phyloP scores from a whole-genome alignment of 2,113 vertebrate species.

The Romanogobio albipinnatus region DNA sequence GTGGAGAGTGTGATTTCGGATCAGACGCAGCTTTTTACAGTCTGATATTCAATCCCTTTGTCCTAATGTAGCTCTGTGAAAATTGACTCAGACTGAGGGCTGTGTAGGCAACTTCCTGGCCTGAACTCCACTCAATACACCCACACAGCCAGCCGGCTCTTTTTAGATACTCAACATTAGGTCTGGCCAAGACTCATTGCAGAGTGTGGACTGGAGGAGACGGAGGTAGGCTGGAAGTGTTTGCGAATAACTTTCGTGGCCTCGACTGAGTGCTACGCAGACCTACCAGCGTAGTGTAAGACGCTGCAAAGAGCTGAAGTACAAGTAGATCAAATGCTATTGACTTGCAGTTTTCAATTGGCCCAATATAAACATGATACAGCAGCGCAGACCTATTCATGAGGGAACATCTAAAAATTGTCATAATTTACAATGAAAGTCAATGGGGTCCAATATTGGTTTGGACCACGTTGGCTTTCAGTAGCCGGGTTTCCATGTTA shows the following conservation, averaged over 20 bases:
- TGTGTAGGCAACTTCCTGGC: conserved; percentile 72
- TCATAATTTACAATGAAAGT: not conserved
- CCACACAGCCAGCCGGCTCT: conserved; percentile 52
- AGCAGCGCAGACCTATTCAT: not conserved
- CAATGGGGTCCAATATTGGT: not conserved
- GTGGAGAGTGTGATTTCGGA: conserved; percentile 42
- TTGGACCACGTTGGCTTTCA: not conserved
- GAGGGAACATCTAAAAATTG: too few relatives aligned
- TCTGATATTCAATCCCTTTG: conserved; percentile 66
- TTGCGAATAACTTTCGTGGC: conserved; percentile 41
- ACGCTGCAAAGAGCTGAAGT: conserved; percentile 12
- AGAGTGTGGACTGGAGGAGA: conserved; percentile 48
- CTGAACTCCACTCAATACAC: conserved; percentile 59
- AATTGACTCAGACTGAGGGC: conserved; percentile 72
- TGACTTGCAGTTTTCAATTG: conserved; percentile 12
- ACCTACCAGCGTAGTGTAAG: conserved; percentile 7
- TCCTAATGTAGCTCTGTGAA: conserved; percentile 59
- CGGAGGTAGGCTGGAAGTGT: conserved; percentile 47
- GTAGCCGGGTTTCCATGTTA: too few relatives aligned
- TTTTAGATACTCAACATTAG: conserved; percentile 60
- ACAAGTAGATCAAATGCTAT: conserved; percentile 14
- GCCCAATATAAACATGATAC: not conserved
- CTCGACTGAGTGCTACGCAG: conserved; percentile 20
- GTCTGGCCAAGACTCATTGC: conserved; percentile 54
- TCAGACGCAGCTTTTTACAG: conserved; percentile 64